Conservation (phyloP, 2,888 invertebrate genomes). For the Molanna angustata region DNA sequence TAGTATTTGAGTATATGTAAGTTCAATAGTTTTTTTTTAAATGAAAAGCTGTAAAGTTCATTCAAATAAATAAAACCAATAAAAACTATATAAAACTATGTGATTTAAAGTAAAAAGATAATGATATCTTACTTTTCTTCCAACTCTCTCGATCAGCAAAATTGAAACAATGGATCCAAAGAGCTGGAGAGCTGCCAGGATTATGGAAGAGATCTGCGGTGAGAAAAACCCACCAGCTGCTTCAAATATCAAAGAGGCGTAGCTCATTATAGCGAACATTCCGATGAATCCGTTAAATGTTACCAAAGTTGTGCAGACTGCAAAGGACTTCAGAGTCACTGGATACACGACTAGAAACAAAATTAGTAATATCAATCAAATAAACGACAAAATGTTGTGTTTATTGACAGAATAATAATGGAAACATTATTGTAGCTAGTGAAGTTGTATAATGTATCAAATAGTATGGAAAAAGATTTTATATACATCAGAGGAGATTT, state of each 20-base stretch:
- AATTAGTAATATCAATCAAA: too few relatives aligned
- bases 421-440: too few relatives aligned
- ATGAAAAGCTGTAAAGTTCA: too few relatives aligned
- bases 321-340: conserved; percentile 35
- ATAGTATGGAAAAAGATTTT: too few relatives aligned
- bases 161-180: conserved; percentile 18
- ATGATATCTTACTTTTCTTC: conserved; percentile 22
- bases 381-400: too few relatives aligned
- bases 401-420: too few relatives aligned
- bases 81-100: neutral
- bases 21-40: too few relatives aligned
- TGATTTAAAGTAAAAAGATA: neutral
- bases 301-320: conserved; percentile 37
- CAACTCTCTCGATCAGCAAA: conserved; percentile 16
- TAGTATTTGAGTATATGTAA: too few relatives aligned
- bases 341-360: conserved; percentile 35
- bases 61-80: too few relatives aligned
- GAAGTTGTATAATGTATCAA: too few relatives aligned
- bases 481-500: too few relatives aligned
- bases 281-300: conserved; percentile 41
- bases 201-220: conserved; percentile 16
- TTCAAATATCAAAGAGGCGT: conserved; percentile 37
- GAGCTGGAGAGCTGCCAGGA: conserved; percentile 23
- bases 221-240: conserved; percentile 23
- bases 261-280: conserved; percentile 39